These are phyloP conservation scores for Watsonalla cultraria DNA, from an alignment of 2,888 invertebrate species.

Conservation along the genomic window DNA sequence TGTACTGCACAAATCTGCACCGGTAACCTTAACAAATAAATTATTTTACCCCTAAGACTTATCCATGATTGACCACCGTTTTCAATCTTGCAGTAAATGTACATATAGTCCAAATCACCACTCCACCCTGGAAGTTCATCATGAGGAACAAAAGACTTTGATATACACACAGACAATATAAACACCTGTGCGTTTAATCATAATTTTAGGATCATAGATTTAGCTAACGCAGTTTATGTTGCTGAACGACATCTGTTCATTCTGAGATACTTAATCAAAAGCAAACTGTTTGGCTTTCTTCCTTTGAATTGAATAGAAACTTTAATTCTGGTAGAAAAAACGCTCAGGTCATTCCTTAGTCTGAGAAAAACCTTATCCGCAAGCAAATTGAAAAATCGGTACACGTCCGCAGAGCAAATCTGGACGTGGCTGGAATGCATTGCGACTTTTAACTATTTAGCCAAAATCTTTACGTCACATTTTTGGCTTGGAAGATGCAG, in stretches of 20 bases:
- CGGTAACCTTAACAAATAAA: conserved; percentile 80
- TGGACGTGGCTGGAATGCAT: conserved; percentile 47
- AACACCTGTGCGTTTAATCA: too few species aligned
- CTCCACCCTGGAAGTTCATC: too few species aligned
- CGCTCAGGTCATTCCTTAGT: background rate
- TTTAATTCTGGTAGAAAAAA: conserved; percentile 2
- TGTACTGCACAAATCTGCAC: conserved; percentile 83
- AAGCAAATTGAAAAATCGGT: conserved; percentile 26
- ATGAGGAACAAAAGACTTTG: too few species aligned
- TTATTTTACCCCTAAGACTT: conserved; percentile 2
- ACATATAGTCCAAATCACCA: too few species aligned
- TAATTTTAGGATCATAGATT: too few species aligned
- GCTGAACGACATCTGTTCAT: too few species aligned
- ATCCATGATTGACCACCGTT: too few species aligned
- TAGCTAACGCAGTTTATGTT: too few species aligned
- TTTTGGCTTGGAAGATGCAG: conserved; percentile 51
- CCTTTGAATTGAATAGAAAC: conserved; percentile 4
- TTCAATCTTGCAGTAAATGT: too few species aligned
- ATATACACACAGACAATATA: too few species aligned
- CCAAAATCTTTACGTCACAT: conserved; percentile 45
- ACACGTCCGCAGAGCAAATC: conserved; percentile 40
- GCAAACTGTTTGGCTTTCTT: background rate
- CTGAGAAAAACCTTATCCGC: conserved; percentile 9
- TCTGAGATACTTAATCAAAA: too few species aligned
- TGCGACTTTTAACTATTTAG: conserved; percentile 39